Evolutionary conservation across 2,888 invertebrate species (phyloP).

Genomic region (Aphidoletes aphidimyza): DNA sequence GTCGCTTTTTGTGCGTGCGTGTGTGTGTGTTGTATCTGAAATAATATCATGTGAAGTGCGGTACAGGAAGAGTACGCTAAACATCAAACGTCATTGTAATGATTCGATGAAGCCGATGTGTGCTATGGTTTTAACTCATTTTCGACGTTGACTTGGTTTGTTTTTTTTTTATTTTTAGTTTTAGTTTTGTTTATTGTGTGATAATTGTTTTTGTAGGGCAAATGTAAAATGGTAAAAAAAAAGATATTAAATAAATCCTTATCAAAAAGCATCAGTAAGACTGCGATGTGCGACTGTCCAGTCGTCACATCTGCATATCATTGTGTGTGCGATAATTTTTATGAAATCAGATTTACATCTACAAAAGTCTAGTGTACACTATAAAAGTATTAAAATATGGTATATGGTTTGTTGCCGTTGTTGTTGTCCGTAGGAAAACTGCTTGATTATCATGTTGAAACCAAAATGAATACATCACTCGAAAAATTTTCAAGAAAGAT

Average conservation of each 20-base stretch:
- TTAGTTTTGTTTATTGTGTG: background rate
- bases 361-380: background rate
- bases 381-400: background rate
- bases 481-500: background rate
- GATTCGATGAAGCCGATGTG: background rate
- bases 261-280: background rate
- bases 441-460: background rate
- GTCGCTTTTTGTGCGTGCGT: no score
- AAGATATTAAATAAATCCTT: background rate
- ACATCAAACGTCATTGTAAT: no score
- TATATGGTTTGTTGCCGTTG: no score
- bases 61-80: no score
- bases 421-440: conserved; percentile 37
- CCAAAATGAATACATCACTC: conserved; percentile 6
- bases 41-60: no score
- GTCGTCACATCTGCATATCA: background rate
- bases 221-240: background rate
- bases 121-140: background rate
- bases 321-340: background rate
- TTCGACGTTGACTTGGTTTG: background rate
- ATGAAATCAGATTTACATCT: background rate
- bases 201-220: conserved; percentile 25
- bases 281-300: background rate
- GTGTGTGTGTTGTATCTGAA: no score
- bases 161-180: background rate